phyloP scores from a whole-genome alignment of 2,888 invertebrate species.

The Mesochorus sp. region DNA sequence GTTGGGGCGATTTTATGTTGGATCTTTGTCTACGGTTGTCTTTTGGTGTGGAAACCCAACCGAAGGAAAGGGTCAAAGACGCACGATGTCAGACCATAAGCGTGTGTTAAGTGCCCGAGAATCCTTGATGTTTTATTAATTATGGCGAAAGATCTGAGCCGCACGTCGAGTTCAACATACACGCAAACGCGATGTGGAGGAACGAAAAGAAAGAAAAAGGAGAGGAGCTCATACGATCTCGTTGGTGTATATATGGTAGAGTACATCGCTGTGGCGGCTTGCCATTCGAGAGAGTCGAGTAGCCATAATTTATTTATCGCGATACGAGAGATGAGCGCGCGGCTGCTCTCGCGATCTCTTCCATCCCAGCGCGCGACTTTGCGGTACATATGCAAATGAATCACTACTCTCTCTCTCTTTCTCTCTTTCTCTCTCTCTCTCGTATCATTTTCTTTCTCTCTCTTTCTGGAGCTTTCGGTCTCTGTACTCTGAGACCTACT shows the following conservation, averaged over 20 bases:
- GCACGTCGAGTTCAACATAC: conserved; percentile 44
- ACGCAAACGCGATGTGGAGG: background rate
- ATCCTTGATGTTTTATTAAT: conserved; percentile 60
- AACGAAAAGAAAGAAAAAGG: background rate
- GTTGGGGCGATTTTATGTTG: too few relatives aligned
- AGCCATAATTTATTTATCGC: conserved; percentile 68
- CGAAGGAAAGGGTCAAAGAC: background rate
- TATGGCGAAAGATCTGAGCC: conserved; percentile 63
- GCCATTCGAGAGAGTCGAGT: conserved; percentile 35
- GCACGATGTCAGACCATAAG: background rate
- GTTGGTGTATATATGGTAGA: background rate
- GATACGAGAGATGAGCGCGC: conserved; percentile 53
- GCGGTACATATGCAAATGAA: conserved; percentile 57
- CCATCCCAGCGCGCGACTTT: conserved; percentile 3
- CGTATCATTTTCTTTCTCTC: conserved; percentile 32
- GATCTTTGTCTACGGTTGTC: too few relatives aligned
- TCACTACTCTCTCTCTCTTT: conserved; percentile 49
- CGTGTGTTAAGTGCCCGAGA: background rate
- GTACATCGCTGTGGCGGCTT: conserved; percentile 32
- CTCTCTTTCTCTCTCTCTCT: conserved; percentile 21
- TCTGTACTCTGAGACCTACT: background rate
- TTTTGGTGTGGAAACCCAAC: too few relatives aligned
- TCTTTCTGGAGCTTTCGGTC: background rate
- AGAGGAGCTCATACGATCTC: conserved; percentile 2
- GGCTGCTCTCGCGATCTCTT: background rate